A percentile compares a stretch with the other conserved stretches of the same genome.
Conservation (phyloP, 2,888 invertebrate genomes). For the Dasypogon diadema region DNA sequence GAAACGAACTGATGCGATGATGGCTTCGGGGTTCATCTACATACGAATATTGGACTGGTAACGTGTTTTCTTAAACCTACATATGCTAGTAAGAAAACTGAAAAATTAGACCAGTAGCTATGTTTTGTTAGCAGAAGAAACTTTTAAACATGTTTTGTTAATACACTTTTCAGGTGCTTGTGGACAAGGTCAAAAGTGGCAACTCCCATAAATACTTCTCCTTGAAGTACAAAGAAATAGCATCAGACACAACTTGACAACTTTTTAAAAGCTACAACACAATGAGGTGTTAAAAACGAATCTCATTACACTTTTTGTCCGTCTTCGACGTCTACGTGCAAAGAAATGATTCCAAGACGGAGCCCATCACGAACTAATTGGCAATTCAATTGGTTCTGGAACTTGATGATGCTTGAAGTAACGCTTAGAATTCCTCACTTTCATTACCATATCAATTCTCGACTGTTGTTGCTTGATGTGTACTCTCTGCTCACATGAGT, state of each 20-base stretch:
- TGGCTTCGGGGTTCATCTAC: too few species aligned
- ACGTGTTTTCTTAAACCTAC: too few species aligned
- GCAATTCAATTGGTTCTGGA: constrained; percentile 29
- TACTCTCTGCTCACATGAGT: neutral
- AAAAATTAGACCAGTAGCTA: too few species aligned
- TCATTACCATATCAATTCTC: constrained; percentile 31
- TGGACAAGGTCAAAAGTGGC: constrained; percentile 20
- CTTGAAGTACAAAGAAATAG: neutral
- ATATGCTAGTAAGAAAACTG: too few species aligned
- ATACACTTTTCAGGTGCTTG: neutral
- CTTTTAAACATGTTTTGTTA: too few species aligned
- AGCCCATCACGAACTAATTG: constrained; percentile 25
- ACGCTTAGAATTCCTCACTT: constrained; percentile 3
- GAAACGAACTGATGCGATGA: too few species aligned
- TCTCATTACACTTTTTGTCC: constrained; percentile 21
- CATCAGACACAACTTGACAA: neutral
- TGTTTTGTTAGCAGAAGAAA: too few species aligned
- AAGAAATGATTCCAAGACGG: neutral
- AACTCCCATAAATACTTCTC: constrained; percentile 25
- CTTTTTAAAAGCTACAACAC: neutral
- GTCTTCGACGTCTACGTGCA: neutral
- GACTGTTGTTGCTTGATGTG: constrained; percentile 1
- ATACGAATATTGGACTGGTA: too few species aligned
- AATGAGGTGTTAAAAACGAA: constrained; percentile 21
- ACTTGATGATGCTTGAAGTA: constrained; percentile 10